Evolutionary conservation across 2,113 vertebrate genomes (phyloP).

Genomic region (Dromas ardeola): DNA sequence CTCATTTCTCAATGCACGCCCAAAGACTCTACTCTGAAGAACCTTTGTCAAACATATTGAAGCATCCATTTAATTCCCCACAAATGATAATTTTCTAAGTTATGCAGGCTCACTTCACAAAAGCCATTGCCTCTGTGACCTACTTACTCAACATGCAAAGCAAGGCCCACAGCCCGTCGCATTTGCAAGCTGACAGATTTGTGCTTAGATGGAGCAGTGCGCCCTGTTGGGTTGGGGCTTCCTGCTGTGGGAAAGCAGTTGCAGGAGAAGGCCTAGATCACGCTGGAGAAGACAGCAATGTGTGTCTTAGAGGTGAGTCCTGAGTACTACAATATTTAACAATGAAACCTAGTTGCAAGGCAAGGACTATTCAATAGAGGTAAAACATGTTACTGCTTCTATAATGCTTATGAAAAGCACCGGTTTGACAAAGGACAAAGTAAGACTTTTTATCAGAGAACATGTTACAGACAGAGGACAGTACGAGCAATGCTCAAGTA

Average conservation of each 20-base stretch:
- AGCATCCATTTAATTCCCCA: not conserved
- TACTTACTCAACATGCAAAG: not conserved
- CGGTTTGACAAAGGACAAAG: not conserved
- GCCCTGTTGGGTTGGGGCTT: not conserved
- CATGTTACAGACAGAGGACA: not conserved
- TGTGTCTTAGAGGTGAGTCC: not conserved
- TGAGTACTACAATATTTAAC: rapidly evolving
- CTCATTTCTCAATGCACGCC: not conserved
- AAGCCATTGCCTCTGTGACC: not conserved
- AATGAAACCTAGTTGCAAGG: rapidly evolving
- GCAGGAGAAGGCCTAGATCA: not conserved
- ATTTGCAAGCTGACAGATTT: not conserved
- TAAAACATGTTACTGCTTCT: not conserved
- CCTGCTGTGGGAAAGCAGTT: not conserved
- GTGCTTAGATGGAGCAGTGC: not conserved
- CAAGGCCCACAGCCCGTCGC: not conserved
- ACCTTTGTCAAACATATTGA: not conserved
- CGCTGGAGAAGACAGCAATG: rapidly evolving
- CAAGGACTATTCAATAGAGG: not conserved
- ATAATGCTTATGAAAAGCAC: not conserved
- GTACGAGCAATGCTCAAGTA: not conserved
- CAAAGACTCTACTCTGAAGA: not conserved
- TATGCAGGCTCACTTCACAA: not conserved
- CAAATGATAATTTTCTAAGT: not conserved
- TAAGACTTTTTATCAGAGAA: not conserved